Percentiles rank a stretch among this genome's conserved stretches.
These are phyloP conservation scores for Chionoecetes opilio DNA, from an alignment of 1,140 invertebrate genomes.

Conservation along the genomic window DNA sequence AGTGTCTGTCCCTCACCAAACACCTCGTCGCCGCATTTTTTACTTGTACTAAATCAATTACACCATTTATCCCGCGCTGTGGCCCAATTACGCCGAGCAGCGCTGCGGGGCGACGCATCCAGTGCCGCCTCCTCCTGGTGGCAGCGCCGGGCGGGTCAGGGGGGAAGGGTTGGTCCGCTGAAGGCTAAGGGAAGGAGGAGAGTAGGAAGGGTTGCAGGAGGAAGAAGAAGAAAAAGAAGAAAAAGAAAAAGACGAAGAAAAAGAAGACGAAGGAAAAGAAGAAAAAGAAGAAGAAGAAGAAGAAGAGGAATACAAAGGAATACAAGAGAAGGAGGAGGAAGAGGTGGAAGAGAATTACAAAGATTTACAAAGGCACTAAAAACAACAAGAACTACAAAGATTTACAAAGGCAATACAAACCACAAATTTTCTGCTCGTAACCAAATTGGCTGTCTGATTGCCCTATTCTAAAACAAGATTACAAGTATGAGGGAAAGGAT, in stretches of 20 bases:
- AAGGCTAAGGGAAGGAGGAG: background rate
- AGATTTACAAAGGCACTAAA: too few relatives aligned
- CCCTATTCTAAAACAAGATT: too few relatives aligned
- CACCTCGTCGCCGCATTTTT: conserved; percentile 41
- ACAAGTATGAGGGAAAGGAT: too few relatives aligned
- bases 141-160: background rate
- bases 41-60: conserved; percentile 62
- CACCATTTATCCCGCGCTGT: conserved; percentile 35
- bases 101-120: conserved; percentile 35
- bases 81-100: background rate
- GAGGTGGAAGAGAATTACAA: background rate
- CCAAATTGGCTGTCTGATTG: too few relatives aligned
- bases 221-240: background rate
- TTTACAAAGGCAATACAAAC: too few relatives aligned
- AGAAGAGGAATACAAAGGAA: background rate
- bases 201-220: background rate
- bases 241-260: too few relatives aligned
- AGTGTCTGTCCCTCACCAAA: conserved; percentile 36
- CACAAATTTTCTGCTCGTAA: too few relatives aligned
- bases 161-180: too few relatives aligned
- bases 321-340: background rate
- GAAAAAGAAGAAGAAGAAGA: too few relatives aligned
- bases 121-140: background rate
- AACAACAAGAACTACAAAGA: too few relatives aligned
- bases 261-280: background rate